Evolutionary conservation across 2,797 vertebrate genomes (phyloP).

Genomic region (Bufotes viridis): DNA sequence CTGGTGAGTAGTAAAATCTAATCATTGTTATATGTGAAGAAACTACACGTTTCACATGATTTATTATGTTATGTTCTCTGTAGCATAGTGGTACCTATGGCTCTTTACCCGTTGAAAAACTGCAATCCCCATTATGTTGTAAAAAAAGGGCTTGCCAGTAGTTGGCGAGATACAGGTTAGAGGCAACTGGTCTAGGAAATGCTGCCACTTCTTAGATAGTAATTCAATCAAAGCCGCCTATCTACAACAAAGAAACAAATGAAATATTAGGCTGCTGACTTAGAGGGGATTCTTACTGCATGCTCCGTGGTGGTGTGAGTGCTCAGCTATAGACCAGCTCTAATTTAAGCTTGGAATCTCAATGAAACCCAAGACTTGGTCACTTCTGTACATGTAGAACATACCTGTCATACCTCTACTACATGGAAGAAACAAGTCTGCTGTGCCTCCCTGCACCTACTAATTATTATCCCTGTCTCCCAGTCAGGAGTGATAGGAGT

Average conservation of each 20-base stretch:
- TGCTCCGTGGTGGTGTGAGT: slow-evolving; percentile 25
- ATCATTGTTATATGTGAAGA: not conserved
- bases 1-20: slow-evolving; percentile 70
- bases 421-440: not conserved
- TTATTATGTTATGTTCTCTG: too few relatives aligned
- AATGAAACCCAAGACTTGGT: slow-evolving; percentile 35
- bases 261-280: not conserved
- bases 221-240: not conserved
- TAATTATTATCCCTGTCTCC: not conserved
- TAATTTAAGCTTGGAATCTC: slow-evolving; percentile 44
- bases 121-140: not conserved
- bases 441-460: not conserved
- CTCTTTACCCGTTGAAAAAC: not conserved
- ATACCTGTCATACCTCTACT: slow-evolving; percentile 24
- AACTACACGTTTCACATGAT: too few relatives aligned
- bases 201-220: too few relatives aligned
- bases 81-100: not conserved
- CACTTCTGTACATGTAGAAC: slow-evolving; percentile 13
- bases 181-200: not conserved
- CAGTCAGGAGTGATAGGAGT: not conserved
- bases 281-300: not conserved
- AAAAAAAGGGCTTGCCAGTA: not conserved
- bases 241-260: not conserved
- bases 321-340: not conserved
- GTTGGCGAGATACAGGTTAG: not conserved